Evolutionary conservation across 2,113 vertebrate species (phyloP).

Genomic region (Deroptyus accipitrinus): DNA sequence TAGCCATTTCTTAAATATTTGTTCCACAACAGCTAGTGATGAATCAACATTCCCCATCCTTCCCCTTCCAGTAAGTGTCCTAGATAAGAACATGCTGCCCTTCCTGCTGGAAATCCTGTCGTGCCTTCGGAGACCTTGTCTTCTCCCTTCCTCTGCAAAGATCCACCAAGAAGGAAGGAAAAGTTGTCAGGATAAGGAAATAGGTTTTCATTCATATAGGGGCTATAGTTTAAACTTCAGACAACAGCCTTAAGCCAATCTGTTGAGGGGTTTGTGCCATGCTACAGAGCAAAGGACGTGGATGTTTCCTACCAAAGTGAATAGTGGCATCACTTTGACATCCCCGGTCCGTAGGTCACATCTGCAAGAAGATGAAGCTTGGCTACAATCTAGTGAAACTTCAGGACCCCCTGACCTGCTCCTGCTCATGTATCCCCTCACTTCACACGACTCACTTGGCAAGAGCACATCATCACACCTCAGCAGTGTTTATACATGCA

Average conservation of each 20-base stretch:
- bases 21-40: background rate
- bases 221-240: background rate
- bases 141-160: background rate
- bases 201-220: background rate
- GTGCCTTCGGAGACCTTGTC: background rate
- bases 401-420: background rate
- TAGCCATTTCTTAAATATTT: background rate
- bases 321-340: background rate
- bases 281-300: background rate
- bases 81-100: slow-evolving; percentile 29
- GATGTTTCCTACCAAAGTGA: background rate
- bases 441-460: background rate
- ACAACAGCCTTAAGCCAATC: background rate
- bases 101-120: slow-evolving; percentile 51
- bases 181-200: background rate
- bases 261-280: background rate
- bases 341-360: background rate
- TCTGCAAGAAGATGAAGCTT: background rate
- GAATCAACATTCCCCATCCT: slow-evolving; percentile 53
- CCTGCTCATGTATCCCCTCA: background rate
- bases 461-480: background rate
- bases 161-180: background rate
- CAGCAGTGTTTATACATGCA: background rate
- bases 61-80: slow-evolving; percentile 22
- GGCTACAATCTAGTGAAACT: background rate